Percentiles rank a stretch among this genome's conserved stretches.
Evolutionary conservation across 2,888 invertebrate species (phyloP).

Genomic region (Tachina grossa): DNA sequence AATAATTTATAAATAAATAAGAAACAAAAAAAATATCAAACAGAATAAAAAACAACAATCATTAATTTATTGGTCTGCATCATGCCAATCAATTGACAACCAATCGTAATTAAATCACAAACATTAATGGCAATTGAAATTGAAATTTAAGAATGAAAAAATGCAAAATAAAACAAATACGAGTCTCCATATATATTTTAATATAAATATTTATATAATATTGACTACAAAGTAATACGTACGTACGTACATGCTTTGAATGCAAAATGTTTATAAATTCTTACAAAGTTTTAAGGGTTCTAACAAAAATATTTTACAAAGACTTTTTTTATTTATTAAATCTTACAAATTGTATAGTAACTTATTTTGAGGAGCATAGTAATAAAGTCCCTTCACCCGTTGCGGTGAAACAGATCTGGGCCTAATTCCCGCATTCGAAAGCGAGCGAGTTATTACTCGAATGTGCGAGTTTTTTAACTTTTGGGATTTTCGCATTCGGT

Average conservation of each 20-base stretch:
- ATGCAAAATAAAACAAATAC: conserved; percentile 41
- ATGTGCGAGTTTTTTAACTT: too few relatives aligned
- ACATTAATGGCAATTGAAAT: conserved; percentile 63
- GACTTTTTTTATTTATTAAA: too few relatives aligned
- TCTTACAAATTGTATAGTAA: too few relatives aligned
- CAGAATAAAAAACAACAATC: conserved; percentile 54
- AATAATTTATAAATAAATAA: conserved; percentile 31
- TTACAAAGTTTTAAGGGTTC: conserved; percentile 10
- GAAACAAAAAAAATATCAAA: background rate
- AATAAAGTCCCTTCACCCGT: too few relatives aligned
- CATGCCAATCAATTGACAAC: conserved; percentile 82
- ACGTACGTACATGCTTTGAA: conserved; percentile 64
- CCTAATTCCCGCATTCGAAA: too few relatives aligned
- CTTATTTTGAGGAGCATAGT: too few relatives aligned
- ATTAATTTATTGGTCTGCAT: conserved; percentile 82
- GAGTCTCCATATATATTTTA: conserved; percentile 67
- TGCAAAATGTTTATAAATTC: conserved; percentile 27
- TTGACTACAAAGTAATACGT: conserved; percentile 39
- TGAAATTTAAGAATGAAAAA: conserved; percentile 55
- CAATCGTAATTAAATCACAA: conserved; percentile 80
- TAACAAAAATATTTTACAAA: conserved; percentile 5
- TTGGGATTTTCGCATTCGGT: too few relatives aligned
- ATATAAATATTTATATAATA: conserved; percentile 73
- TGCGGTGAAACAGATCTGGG: too few relatives aligned
- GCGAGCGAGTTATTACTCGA: too few relatives aligned